Evolutionary conservation across 2,797 vertebrate genomes (phyloP).

Genomic region (Danio aesculapii): DNA sequence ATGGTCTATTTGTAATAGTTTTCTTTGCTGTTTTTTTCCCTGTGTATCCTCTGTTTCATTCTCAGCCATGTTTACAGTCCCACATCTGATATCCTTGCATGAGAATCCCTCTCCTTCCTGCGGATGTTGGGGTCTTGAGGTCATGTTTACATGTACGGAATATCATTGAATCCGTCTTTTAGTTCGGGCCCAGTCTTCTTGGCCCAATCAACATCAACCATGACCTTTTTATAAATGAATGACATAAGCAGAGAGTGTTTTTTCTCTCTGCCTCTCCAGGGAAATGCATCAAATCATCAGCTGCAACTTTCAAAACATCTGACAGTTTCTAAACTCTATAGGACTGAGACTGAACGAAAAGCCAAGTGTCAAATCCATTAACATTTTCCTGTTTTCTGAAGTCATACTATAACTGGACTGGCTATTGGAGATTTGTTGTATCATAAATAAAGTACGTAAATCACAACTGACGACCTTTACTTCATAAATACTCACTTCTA

Average conservation of each 20-base stretch:
- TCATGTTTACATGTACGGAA: conserved; percentile 51
- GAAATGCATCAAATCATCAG: conserved; percentile 47
- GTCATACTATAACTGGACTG: not conserved
- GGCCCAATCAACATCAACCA: conserved; percentile 45
- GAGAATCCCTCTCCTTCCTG: conserved; percentile 54
- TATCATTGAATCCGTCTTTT: conserved; percentile 43
- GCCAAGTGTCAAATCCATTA: conserved; percentile 10
- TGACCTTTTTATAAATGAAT: conserved; percentile 46
- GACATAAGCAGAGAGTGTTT: conserved; percentile 54
- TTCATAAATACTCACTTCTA: not conserved
- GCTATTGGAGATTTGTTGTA: not conserved
- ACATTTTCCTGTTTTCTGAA: conserved; percentile 4
- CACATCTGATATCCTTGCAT: conserved; percentile 51
- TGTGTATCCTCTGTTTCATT: conserved; percentile 29
- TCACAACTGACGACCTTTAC: not conserved
- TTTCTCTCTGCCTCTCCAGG: conserved; percentile 34
- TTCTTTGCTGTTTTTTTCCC: conserved; percentile 19
- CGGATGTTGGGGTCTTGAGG: conserved; percentile 59
- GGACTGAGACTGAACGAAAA: not conserved
- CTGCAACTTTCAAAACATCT: conserved; percentile 29
- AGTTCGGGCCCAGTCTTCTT: conserved; percentile 23
- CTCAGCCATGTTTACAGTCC: conserved; percentile 50
- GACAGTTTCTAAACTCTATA: not conserved
- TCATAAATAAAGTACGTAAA: not conserved
- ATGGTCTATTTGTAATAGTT: not conserved